Percentiles rank a stretch among this genome's conserved stretches.
phyloP scores from a whole-genome alignment of 2,888 invertebrate species.

The Tenthredo livida region DNA sequence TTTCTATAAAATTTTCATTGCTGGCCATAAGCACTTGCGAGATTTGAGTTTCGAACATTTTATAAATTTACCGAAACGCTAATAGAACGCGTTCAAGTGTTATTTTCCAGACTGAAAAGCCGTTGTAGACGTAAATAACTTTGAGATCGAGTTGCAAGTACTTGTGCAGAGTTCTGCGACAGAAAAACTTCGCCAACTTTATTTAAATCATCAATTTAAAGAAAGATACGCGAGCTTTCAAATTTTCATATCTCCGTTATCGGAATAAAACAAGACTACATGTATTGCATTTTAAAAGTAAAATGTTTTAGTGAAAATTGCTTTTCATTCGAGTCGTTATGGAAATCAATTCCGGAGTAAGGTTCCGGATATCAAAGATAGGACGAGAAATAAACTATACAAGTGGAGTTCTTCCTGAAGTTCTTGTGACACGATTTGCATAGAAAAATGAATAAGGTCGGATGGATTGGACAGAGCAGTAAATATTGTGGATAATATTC shows the following conservation, averaged over 20 bases:
- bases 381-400: not conserved
- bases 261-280: not conserved
- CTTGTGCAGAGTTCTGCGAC: not conserved
- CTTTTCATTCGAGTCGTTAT: not conserved
- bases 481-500: constrained; percentile 12
- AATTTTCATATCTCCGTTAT: not conserved
- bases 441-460: not conserved
- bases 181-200: not conserved
- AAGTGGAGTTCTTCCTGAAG: not conserved
- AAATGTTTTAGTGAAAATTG: not conserved
- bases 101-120: not conserved
- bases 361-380: not conserved
- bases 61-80: constrained; percentile 23
- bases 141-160: not conserved
- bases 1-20: not conserved
- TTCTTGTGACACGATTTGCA: not conserved
- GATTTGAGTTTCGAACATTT: constrained; percentile 10
- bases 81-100: constrained; percentile 20
- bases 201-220: not conserved
- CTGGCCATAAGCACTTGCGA: not conserved
- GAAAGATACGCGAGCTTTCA: not conserved
- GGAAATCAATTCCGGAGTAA: not conserved
- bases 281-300: not conserved
- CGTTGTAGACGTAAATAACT: not conserved
- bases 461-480: not conserved